phyloP scores from a whole-genome alignment of 2,113 vertebrate genomes.

The Sprattus sprattus region DNA sequence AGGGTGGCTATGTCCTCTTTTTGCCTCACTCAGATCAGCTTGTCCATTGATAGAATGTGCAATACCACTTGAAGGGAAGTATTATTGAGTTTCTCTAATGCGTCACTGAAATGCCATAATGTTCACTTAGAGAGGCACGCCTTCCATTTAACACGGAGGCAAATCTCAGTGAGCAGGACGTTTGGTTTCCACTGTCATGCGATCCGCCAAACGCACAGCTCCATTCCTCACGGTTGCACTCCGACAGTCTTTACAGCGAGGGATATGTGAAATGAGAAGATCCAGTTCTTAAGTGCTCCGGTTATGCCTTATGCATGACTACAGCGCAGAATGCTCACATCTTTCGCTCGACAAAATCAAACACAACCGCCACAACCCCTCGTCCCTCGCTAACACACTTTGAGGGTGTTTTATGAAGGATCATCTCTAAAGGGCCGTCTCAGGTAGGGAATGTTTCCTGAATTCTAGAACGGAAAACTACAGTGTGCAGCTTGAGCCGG shows the following conservation, averaged over 20 bases:
- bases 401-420: not conserved
- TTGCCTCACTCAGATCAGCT: not conserved
- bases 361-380: constrained; percentile 34
- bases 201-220: too few relatives aligned
- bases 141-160: not conserved
- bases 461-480: not conserved
- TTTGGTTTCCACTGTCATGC: too few relatives aligned
- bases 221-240: not conserved
- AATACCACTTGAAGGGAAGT: not conserved
- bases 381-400: not conserved
- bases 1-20: not conserved
- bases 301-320: constrained; percentile 66
- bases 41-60: not conserved
- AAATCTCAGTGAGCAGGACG: not conserved
- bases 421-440: not conserved
- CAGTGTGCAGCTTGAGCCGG: not conserved
- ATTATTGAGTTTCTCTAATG: not conserved
- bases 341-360: constrained; percentile 42
- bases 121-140: not conserved
- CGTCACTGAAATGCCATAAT: not conserved
- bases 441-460: not conserved
- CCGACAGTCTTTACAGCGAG: constrained; percentile 22
- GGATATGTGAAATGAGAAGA: constrained; percentile 64
- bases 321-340: constrained; percentile 37
- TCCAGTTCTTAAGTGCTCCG: constrained; percentile 61